phyloP scores from a whole-genome alignment of 2,797 vertebrate species.

The Coranthus polyacanthus region DNA sequence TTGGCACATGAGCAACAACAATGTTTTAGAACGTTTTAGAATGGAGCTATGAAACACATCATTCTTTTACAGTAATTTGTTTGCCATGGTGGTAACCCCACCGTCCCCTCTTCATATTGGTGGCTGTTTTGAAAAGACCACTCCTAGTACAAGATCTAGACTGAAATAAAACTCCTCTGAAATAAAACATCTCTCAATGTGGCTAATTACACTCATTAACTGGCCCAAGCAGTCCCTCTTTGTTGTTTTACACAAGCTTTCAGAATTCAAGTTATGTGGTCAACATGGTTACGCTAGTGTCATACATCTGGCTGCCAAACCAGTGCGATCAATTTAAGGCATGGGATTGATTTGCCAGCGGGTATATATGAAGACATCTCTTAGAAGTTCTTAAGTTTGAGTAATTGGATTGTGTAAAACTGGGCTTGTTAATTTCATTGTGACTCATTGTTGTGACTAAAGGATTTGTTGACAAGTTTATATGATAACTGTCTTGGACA shows the following conservation, averaged over 20 bases:
- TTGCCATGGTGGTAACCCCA: neutral
- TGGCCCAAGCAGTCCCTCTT: slow-evolving; percentile 15
- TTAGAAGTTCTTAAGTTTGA: slow-evolving; percentile 17
- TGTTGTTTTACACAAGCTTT: slow-evolving; percentile 40
- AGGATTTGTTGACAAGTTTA: slow-evolving; percentile 64
- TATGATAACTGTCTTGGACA: slow-evolving; percentile 52
- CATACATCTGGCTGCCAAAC: slow-evolving; percentile 26
- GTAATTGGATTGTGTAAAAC: slow-evolving; percentile 30
- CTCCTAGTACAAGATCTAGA: too few relatives aligned
- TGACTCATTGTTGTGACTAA: slow-evolving; percentile 52
- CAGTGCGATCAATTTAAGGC: slow-evolving; percentile 5
- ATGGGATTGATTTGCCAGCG: slow-evolving; percentile 18
- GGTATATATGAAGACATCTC: neutral
- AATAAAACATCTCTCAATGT: too few relatives aligned
- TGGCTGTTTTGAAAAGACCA: too few relatives aligned
- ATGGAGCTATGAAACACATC: neutral
- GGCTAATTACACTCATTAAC: neutral
- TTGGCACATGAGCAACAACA: slow-evolving; percentile 5
- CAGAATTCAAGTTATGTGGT: slow-evolving; percentile 28
- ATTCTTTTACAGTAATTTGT: neutral
- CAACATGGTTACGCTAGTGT: neutral
- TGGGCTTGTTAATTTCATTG: slow-evolving; percentile 32
- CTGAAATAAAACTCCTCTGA: too few relatives aligned
- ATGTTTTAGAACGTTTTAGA: neutral
- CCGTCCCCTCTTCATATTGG: too few relatives aligned